Evolutionary conservation across 1,140 invertebrate species (phyloP), one percentile per base, ranked within the genome.

Genomic region (Brachionus calyciflorus): DNA sequence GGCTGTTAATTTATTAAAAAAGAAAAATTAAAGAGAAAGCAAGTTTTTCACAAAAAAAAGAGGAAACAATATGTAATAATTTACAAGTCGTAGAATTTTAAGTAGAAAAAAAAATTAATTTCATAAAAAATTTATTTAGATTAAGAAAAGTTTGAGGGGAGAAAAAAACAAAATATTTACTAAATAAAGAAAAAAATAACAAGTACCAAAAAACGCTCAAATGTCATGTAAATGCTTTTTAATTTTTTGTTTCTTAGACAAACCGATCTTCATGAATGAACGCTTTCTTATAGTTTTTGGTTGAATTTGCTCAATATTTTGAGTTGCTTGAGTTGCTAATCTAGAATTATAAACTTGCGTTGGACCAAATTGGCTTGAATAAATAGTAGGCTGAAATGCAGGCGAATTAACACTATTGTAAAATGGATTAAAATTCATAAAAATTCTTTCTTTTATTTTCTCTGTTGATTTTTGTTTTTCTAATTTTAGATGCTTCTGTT

Each of bases 221-320:
- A 65, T 65, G 24, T 65, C 40, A 37, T 73, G 69, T 37, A 73
- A 73, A 73, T 73, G 69, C 9, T 73, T 40, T 73, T 73, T 73
- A 41, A 73, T 51, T 40, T 73, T 49, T 73, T 73, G 69, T 40
- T 55, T 49, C 48, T 73, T 73, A 1, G 69, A 73, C 12, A 73
- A 33, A 12, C 69, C 69, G 10, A 73, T 51, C 3, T 26, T 73
- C 12, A 73, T 73, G n/a, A 73, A 73, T n/a, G 46, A 41, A 7
- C 30, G 21, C 30, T 30, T 30, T 24, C 51, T 73, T 5, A 51
- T 21, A 4, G 60, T 19, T 65, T 65, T 41, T 5, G 17, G 9
- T 26, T 21, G 60, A 44, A 19, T 65, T 28, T 19, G 37, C 33
- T 33, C 28, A 60, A 60, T 9, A 9, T 37, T 37, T 37, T 5